Percentiles rank a stretch among this genome's conserved stretches.
phyloP scores from a whole-genome alignment of 2,797 vertebrate species.

The Masticophis lateralis region DNA sequence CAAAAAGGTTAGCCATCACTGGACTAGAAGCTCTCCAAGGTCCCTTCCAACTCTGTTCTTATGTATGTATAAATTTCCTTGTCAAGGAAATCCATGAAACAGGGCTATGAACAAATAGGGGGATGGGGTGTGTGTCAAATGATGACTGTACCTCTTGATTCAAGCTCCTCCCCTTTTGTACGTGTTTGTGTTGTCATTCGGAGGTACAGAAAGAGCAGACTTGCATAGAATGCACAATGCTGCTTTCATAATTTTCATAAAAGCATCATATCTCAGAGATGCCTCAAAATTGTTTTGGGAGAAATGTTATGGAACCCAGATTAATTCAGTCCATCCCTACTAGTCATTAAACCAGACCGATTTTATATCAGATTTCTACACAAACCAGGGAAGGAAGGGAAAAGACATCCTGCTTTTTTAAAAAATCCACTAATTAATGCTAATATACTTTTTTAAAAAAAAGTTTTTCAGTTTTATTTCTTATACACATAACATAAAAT shows the following conservation, averaged over 20 bases:
- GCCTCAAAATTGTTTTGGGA: neutral
- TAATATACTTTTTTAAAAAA: neutral
- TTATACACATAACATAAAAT: too few relatives aligned
- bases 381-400: neutral
- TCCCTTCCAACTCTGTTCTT: too few relatives aligned
- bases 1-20: too few relatives aligned
- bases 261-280: neutral
- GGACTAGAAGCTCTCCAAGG: too few relatives aligned
- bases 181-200: neutral
- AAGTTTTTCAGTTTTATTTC: neutral
- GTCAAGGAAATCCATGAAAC: neutral
- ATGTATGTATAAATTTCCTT: neutral
- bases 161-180: neutral
- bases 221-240: neutral
- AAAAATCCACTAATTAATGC: neutral
- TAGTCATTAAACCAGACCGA: neutral
- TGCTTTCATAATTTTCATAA: neutral
- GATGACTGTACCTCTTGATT: neutral
- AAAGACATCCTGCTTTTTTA: neutral
- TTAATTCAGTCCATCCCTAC: neutral
- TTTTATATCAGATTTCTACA: neutral
- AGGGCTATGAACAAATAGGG: neutral
- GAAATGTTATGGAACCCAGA: neutral
- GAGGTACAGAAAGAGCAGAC: neutral
- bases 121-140: neutral